Percentiles rank a stretch among this genome's conserved stretches.
Evolutionary conservation across 1,140 invertebrate genomes (phyloP).

Genomic region (Drosophila prosaltans): DNA sequence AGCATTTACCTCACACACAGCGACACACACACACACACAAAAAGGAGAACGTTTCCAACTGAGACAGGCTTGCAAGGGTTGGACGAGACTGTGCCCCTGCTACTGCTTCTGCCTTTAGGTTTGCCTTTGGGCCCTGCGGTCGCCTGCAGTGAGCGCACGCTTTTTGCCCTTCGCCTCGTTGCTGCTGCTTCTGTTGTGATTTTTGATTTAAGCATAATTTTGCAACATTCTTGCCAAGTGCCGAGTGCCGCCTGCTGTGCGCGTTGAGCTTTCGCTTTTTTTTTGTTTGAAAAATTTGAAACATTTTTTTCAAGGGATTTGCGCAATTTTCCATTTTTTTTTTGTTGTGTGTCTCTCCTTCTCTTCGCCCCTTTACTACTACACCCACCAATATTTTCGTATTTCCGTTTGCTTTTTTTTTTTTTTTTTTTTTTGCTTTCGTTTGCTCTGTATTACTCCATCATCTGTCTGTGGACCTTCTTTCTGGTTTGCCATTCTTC

Average conservation of each 20-base stretch:
- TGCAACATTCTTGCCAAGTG: constrained; percentile 48
- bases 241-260: constrained; percentile 25
- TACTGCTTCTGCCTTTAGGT: neutral
- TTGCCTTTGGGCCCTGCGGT: constrained; percentile 11
- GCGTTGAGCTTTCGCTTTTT: constrained; percentile 38
- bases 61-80: constrained; percentile 46
- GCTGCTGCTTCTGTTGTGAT: constrained; percentile 54
- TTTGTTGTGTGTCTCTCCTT: neutral
- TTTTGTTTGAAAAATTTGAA: constrained; percentile 70
- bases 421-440: neutral
- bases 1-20: constrained; percentile 59
- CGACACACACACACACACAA: constrained; percentile 9
- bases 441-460: constrained; percentile 1
- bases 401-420: neutral
- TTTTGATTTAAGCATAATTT: constrained; percentile 82
- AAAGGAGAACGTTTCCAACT: constrained; percentile 16
- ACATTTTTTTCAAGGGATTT: constrained; percentile 80
- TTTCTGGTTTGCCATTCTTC: constrained; percentile 2
- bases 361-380: neutral
- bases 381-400: neutral
- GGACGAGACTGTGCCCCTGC: neutral
- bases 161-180: constrained; percentile 26
- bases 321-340: constrained; percentile 72
- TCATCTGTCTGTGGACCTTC: constrained; percentile 29
- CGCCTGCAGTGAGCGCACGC: constrained; percentile 47